A percentile compares a stretch with the other conserved stretches of the same genome.
These are phyloP conservation scores for Heliothis peltigera DNA, from an alignment of 2,888 invertebrate genomes.

Conservation along the genomic window DNA sequence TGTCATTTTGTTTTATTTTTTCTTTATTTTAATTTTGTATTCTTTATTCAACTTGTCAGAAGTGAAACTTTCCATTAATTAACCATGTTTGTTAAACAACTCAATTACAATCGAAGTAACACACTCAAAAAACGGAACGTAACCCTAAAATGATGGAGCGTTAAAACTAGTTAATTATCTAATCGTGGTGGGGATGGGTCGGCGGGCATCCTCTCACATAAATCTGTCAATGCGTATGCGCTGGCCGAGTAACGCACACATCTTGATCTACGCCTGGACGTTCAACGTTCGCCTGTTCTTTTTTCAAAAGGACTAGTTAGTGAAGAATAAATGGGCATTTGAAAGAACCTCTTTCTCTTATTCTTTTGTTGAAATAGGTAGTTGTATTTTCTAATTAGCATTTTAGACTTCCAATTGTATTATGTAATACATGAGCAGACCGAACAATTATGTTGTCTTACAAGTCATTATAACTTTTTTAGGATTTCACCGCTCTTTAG, in stretches of 20 bases:
- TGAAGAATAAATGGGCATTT: conserved; percentile 37
- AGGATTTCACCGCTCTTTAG: too few species aligned
- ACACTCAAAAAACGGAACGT: conserved; percentile 6
- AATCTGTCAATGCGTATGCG: conserved; percentile 83
- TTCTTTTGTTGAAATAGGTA: conserved; percentile 42
- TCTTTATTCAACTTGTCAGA: too few species aligned
- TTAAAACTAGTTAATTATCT: conserved; percentile 82
- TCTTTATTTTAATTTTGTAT: background rate
- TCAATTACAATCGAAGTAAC: conserved; percentile 9
- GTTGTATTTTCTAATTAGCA: conserved; percentile 38
- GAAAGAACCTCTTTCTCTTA: too few species aligned
- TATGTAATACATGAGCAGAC: too few species aligned
- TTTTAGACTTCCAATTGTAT: background rate
- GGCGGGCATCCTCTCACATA: conserved; percentile 80
- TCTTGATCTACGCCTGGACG: conserved; percentile 76
- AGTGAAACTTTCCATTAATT: too few species aligned
- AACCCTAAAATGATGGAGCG: conserved; percentile 46
- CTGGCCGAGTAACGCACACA: conserved; percentile 82
- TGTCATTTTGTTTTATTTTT: too few species aligned
- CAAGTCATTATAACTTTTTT: too few species aligned
- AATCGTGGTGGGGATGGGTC: conserved; percentile 68
- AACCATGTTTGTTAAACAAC: too few species aligned
- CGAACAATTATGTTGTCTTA: too few species aligned
- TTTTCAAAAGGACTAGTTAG: conserved; percentile 38
- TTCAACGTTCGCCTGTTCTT: conserved; percentile 32